Evolutionary conservation across 2,797 vertebrate species (phyloP).

Genomic region (Coluber constrictor): DNA sequence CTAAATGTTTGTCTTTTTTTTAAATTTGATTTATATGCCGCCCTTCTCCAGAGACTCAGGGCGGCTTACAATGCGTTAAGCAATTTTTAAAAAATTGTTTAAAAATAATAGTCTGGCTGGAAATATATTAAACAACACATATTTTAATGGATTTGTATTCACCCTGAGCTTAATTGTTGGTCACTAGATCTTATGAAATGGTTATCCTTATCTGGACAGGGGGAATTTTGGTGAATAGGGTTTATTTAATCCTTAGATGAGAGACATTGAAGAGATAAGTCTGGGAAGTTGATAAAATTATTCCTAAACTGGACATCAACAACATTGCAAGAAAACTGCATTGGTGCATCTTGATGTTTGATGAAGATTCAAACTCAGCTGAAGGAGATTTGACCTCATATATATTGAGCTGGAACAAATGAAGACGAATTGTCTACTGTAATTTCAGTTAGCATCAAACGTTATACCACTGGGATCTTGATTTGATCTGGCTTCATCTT

Average conservation of each 20-base stretch:
- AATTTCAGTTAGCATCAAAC: slow-evolving; percentile 4
- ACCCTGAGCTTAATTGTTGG: slow-evolving; percentile 45
- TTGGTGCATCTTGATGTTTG: neutral
- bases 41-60: too few relatives aligned
- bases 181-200: neutral
- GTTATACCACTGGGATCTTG: slow-evolving; percentile 15
- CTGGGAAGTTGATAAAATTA: neutral
- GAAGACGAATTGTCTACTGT: neutral
- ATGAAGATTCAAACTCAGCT: neutral
- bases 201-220: neutral
- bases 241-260: neutral
- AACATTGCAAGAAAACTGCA: neutral
- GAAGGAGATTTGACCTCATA: neutral
- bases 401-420: neutral
- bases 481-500: slow-evolving; percentile 9
- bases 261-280: neutral
- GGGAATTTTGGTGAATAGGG: neutral
- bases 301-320: neutral
- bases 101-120: too few relatives aligned
- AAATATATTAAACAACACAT: neutral
- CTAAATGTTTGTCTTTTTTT: too few relatives aligned
- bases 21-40: too few relatives aligned
- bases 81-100: too few relatives aligned
- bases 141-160: neutral
- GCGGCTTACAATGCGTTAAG: too few relatives aligned